A percentile compares a stretch with the other conserved stretches of the same genome.
phyloP scores from a whole-genome alignment of 2,797 vertebrate genomes.

The Sebastes flavidus region DNA sequence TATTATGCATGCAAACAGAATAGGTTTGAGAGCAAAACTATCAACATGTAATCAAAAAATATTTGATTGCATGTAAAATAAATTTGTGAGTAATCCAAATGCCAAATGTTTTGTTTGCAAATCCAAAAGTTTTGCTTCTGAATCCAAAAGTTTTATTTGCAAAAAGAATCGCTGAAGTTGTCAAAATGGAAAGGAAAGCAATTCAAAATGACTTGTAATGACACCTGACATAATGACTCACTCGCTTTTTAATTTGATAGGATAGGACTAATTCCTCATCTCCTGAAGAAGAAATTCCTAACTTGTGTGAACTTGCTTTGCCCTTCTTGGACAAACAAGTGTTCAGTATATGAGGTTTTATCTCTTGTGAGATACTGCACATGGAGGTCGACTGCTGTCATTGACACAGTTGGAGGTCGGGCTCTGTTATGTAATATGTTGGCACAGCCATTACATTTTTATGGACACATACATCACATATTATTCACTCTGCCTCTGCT shows the following conservation, averaged over 20 bases:
- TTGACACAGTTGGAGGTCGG: slow-evolving; percentile 21
- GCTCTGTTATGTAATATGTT: slow-evolving; percentile 18
- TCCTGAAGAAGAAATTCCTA: not conserved
- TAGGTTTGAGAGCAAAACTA: not conserved
- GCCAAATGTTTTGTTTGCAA: too few relatives aligned
- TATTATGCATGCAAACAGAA: too few relatives aligned
- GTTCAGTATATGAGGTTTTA: not conserved
- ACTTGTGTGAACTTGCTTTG: not conserved
- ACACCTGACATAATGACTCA: not conserved
- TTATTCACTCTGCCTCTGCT: not conserved
- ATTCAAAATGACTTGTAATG: not conserved
- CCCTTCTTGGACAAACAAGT: not conserved
- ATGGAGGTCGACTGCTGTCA: not conserved
- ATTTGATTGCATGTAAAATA: too few relatives aligned
- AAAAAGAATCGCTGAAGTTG: not conserved
- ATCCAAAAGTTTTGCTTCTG: too few relatives aligned
- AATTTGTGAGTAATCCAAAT: too few relatives aligned
- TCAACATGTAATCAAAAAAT: not conserved
- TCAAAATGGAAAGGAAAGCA: not conserved
- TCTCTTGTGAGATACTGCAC: not conserved
- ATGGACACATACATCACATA: not conserved
- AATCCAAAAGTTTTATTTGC: not conserved
- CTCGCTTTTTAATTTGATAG: not conserved
- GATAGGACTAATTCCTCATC: not conserved
- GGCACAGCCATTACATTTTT: not conserved